A percentile compares a stretch with the other conserved stretches of the same genome.
These are phyloP conservation scores for Plectropomus leopardus DNA, from an alignment of 2,113 vertebrate species.

Conservation along the genomic window DNA sequence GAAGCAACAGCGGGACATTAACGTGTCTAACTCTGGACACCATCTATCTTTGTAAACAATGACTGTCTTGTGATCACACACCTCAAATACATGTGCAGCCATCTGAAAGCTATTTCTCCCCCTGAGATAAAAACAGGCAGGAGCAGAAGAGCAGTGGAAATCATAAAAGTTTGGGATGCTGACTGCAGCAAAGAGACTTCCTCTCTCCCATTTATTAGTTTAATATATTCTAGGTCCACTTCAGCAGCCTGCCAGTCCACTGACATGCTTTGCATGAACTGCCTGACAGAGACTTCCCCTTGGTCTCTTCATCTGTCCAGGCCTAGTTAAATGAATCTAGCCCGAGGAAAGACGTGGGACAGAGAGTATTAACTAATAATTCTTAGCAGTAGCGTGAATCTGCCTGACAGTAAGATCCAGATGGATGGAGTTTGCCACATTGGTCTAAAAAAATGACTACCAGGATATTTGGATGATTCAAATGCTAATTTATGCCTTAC, in stretches of 20 bases:
- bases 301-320: constrained; percentile 9
- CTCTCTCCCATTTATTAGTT: constrained; percentile 73
- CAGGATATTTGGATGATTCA: constrained; percentile 43
- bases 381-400: constrained; percentile 49
- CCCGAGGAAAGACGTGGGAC: constrained; percentile 6
- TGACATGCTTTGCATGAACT: constrained; percentile 51
- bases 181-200: constrained; percentile 66
- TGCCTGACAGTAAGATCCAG: constrained; percentile 38
- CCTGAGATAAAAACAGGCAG: constrained; percentile 38
- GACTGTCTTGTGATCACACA: constrained; percentile 21
- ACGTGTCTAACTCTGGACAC: constrained; percentile 14
- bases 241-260: constrained; percentile 51
- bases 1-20: constrained; percentile 41
- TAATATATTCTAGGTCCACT: constrained; percentile 64
- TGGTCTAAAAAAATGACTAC: constrained; percentile 28
- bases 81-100: constrained; percentile 25
- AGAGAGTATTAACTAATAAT: constrained; percentile 50
- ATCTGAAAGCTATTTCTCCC: constrained; percentile 76
- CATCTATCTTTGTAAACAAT: constrained; percentile 48
- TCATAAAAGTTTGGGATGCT: constrained; percentile 61
- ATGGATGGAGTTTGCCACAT: constrained; percentile 42
- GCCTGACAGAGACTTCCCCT: constrained; percentile 37
- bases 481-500: constrained; percentile 41
- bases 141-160: constrained; percentile 32
- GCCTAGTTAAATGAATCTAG: constrained; percentile 25